A percentile compares a stretch with the other conserved stretches of the same genome.
phyloP scores from a whole-genome alignment of 2,888 invertebrate genomes.

The Tholera decimalis region DNA sequence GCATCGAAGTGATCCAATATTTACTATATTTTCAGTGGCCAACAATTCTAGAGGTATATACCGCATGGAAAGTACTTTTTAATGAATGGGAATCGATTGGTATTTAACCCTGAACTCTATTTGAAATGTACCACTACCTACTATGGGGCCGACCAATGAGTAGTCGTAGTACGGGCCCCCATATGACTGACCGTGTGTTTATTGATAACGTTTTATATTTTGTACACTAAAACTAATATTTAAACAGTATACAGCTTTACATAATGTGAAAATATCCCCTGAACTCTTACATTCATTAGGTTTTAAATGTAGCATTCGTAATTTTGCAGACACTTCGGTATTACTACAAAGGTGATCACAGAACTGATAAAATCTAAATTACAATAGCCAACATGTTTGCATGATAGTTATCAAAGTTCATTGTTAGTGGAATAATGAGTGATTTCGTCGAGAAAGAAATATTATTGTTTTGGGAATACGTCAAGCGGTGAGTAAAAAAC shows the following conservation, averaged over 20 bases:
- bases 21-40: conserved; percentile 34
- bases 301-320: background rate
- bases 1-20: conserved; percentile 1
- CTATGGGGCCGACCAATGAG: conserved; percentile 68
- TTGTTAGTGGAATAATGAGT: conserved; percentile 71
- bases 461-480: conserved; percentile 87
- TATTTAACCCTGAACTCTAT: conserved; percentile 85
- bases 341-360: conserved; percentile 30
- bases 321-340: conserved; percentile 11
- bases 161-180: conserved; percentile 73
- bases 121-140: conserved; percentile 64
- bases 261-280: conserved; percentile 15
- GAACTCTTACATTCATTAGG: conserved; percentile 8
- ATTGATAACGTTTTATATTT: conserved; percentile 40
- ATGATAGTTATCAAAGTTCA: conserved; percentile 55
- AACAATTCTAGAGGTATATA: conserved; percentile 32
- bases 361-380: conserved; percentile 58
- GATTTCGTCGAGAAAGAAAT: conserved; percentile 83
- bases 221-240: conserved; percentile 25
- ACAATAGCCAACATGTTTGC: conserved; percentile 43
- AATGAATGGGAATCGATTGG: conserved; percentile 83
- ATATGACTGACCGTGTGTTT: conserved; percentile 69
- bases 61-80: conserved; percentile 61
- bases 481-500: conserved; percentile 81
- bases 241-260: conserved; percentile 1